Evolutionary conservation across 2,797 vertebrate species (phyloP), one percentile per base, ranked within the genome.

Genomic region (Xenops minutus): DNA sequence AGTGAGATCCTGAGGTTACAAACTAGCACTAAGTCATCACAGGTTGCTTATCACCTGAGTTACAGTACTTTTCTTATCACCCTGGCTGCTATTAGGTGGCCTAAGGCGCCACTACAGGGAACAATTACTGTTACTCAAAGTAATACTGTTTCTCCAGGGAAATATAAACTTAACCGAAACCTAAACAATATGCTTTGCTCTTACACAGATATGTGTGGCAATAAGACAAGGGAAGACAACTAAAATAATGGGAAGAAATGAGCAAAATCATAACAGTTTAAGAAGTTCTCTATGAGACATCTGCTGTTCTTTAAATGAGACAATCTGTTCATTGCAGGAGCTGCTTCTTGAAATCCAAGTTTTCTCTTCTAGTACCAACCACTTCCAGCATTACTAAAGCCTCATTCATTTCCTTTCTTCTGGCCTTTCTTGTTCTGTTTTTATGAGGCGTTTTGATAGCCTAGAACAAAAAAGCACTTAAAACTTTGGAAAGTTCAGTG

Each of bases 231-330:
- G 59, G 91, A 91, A 94, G 44, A 88, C 73, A 92, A 88, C 36
- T 74, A 95, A 93, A 93, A 43, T 49, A 71, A 66, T 64, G 8
- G 14, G 39, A 93, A 95, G 68, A 93, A 94, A n/a, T 27, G 1
- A 34, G 30, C 48, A 95, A 94, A 95, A 97, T 90, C 85, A 46
- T 63, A 95, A 67, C 48, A 39, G 23, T 62, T 85, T 85, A 63
- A 89, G 62, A 93, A 85, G 29, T 79, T 89, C 71, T 72, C 67
- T 63, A 16, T 34, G 39, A 84, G 52, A 67, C 32, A 90, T 75
- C 85, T 95, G 79, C 61, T 96, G 36, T 73, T 93, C 26, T 92
- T 93, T 67, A 96, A 96, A 93, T 51, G 58, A 87, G 27, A 71
- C 72, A 86, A 85, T 66, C 84, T 86, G 78, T 77, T 96, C 83